Evolutionary conservation across 2,888 invertebrate genomes (phyloP).

Genomic region (Euplexia lucipara): DNA sequence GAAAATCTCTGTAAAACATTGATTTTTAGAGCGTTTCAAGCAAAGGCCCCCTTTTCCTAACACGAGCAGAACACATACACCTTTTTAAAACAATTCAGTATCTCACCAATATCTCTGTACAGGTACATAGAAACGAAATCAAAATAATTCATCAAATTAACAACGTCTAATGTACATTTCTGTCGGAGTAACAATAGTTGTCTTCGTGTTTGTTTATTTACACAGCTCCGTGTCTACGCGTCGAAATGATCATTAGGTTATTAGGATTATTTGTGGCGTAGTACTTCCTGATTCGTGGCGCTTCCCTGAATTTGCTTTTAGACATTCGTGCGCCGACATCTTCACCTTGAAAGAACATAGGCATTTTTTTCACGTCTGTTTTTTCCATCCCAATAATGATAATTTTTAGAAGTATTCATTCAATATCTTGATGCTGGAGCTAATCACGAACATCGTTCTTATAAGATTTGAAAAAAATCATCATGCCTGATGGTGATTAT

Average conservation of each 20-base stretch:
- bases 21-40: neutral
- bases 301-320: constrained; percentile 85
- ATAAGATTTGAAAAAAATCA: constrained; percentile 72
- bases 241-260: constrained; percentile 75
- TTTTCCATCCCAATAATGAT: constrained; percentile 84
- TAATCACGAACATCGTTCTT: constrained; percentile 86
- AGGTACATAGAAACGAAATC: constrained; percentile 29
- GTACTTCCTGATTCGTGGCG: constrained; percentile 84
- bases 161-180: constrained; percentile 35
- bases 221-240: constrained; percentile 57
- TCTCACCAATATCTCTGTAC: constrained; percentile 3
- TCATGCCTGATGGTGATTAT: constrained; percentile 75
- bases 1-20: neutral
- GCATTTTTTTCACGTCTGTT: constrained; percentile 83
- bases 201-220: constrained; percentile 56
- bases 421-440: constrained; percentile 83
- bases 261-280: constrained; percentile 76
- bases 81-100: constrained; percentile 7
- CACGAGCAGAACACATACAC: neutral
- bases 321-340: constrained; percentile 84
- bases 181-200: constrained; percentile 42
- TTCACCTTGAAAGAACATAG: constrained; percentile 87
- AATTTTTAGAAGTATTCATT: constrained; percentile 86
- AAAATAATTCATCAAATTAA: constrained; percentile 42
- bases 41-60: neutral